Evolutionary conservation across 2,113 vertebrate genomes (phyloP), one percentile per base, ranked within the genome.

Genomic region (Panthera leo): DNA sequence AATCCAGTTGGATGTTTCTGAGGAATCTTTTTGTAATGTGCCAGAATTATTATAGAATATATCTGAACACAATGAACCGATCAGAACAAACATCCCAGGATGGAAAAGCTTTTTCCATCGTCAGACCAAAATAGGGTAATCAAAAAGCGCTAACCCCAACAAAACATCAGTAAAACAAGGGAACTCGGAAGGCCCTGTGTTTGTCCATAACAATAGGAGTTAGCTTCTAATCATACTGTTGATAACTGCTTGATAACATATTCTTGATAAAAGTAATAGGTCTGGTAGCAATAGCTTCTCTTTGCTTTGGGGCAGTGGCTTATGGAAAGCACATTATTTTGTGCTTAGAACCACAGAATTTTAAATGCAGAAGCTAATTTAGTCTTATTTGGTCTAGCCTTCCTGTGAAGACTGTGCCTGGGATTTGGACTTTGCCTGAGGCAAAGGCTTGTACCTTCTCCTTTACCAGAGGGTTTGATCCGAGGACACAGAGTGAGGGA

Each of bases 1-100:
- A 75, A 39, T 89, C 78, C 7, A 39, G 18, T 25, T 78, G 61
- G 45, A 89, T 73, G 39, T 91, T 51, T 85, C 36, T 85, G 61
- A 96, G 48, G 53, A 42, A 63, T 51, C 53, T 97, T 53, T 94
- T 58, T 25, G 86, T 55, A 89, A 45, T 39, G 61, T 95, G 51
- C 58, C 42, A 71, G 55, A 75, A 42, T 71, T 78, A 29, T 61
- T 65, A 19, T 8, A 61, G 39, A 12, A 61, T 84, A 16, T n/a
- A 45, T 90, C 23, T 70, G 55, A 84, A 71, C n/a, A 36, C 67
- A 94, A 13, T 36, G 70, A 82, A 97, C 71, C 25, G 4, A 53
- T 53, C 12, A 53, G 42, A 79, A 36, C 23, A 95, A 96, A 89
- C 68, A 68, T 71, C 65, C 61, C 7, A 71, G 9, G 23, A 53